Evolutionary conservation across 2,888 invertebrate species (phyloP).

Genomic region (Spisula subtruncata): DNA sequence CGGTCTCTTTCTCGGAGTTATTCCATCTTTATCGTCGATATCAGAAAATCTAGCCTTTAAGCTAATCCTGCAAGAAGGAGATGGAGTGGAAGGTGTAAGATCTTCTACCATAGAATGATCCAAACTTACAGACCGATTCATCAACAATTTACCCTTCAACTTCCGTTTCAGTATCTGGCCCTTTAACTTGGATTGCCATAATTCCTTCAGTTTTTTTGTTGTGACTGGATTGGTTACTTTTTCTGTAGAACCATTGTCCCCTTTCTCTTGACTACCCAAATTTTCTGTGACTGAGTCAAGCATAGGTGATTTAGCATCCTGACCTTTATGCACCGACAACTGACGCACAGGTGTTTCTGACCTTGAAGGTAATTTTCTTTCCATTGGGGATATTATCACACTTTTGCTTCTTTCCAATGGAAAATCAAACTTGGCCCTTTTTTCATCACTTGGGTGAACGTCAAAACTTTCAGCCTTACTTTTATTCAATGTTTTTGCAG

Average conservation of each 20-base stretch:
- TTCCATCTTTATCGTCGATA: constrained; percentile 16
- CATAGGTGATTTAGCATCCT: not conserved
- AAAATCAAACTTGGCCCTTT: constrained; percentile 39
- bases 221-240: not conserved
- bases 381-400: constrained; percentile 34
- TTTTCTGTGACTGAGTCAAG: not conserved
- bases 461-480: not conserved
- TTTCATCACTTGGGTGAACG: not conserved
- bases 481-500: not conserved
- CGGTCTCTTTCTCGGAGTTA: constrained; percentile 29
- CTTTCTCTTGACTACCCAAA: constrained; percentile 8
- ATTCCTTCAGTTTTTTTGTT: constrained; percentile 38
- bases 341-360: not conserved
- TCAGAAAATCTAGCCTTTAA: constrained; percentile 48
- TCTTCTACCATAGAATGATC: constrained; percentile 68
- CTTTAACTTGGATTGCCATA: constrained; percentile 75
- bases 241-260: constrained; percentile 9
- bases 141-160: constrained; percentile 85
- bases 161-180: constrained; percentile 75
- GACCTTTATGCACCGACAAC: not conserved
- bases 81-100: constrained; percentile 5
- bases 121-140: constrained; percentile 86
- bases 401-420: constrained; percentile 43
- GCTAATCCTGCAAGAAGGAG: constrained; percentile 32
- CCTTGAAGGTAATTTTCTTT: not conserved